A percentile compares a stretch with the other conserved stretches of the same genome.
Evolutionary conservation across 2,888 invertebrate genomes (phyloP).

Genomic region (Drepanosiphum platanoidis): DNA sequence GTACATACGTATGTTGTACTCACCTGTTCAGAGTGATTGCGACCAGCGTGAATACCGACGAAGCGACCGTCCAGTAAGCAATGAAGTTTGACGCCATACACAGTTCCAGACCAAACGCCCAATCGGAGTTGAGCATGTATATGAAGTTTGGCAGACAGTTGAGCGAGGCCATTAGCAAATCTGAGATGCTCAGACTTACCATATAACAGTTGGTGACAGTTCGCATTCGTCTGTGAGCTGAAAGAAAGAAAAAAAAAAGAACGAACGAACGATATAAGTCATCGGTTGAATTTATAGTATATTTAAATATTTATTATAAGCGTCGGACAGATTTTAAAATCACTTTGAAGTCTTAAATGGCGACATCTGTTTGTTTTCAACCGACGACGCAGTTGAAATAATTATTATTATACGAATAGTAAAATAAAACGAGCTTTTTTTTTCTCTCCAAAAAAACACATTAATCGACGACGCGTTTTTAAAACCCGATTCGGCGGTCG

Average conservation of each 20-base stretch:
- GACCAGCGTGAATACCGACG: constrained; percentile 72
- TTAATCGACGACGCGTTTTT: too few species aligned
- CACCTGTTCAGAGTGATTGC: constrained; percentile 73
- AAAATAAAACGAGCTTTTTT: too few species aligned
- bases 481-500: too few species aligned
- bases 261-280: too few species aligned
- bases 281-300: not conserved
- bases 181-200: constrained; percentile 71
- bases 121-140: constrained; percentile 71
- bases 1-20: constrained; percentile 55
- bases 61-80: constrained; percentile 71
- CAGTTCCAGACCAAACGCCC: constrained; percentile 71
- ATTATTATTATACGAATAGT: too few species aligned
- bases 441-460: too few species aligned
- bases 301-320: too few species aligned
- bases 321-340: not conserved
- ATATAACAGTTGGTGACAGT: constrained; percentile 73
- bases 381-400: too few species aligned
- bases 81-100: constrained; percentile 72
- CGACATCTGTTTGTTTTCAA: too few species aligned
- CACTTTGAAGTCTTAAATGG: too few species aligned
- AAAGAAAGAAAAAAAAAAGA: constrained; percentile 61
- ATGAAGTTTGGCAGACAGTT: constrained; percentile 71
- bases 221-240: constrained; percentile 67
- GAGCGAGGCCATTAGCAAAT: constrained; percentile 70